Base-by-base conservation (phyloP, 2,113 vertebrate species). In the Megaptera novaeangliae region DNA sequence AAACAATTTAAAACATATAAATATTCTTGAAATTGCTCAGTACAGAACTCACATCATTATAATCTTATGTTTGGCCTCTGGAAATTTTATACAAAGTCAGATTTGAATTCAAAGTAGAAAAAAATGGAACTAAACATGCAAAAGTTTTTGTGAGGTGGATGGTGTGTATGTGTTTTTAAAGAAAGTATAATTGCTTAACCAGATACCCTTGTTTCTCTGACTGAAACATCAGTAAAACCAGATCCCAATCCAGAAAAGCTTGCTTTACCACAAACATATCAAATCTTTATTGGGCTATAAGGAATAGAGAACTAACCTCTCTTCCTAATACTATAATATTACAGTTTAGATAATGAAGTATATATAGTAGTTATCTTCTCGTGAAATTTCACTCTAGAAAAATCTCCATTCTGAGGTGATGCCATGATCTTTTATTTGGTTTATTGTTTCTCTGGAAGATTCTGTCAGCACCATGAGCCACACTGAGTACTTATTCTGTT, bases 161-260 rank as follows among this genome's bases (percentile, higher is more conserved):
- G 69, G n/a, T 90, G 34, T 84, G 17, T 52, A 6, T 44, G 25
- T 68, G 3, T 78, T 78, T 92, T 80, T 66, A 93, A 96, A 85
- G 21, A 87, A 88, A 90, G 29, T 34, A 18, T 52, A 91, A 87
- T 25, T 74, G 63, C 41, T 63, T 83, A 72, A 88, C 68, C 34
- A 94, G 46, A 72, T 39, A 49, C 1, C 91, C 66, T 52, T 80
- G 41, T 87, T 94, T 97, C 74, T 90, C 57, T 71, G 46, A 88
- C 44, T 66, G 72, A 55, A 95, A 46, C n/a, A 80, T 29, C 84
- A 96, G 86, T 39, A 71, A 95, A 83, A 95, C 66, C 39, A 86
- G 68, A 55, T 75, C 15, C 71, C 27, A 86, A 88, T 49, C 23
- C n/a, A 74, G 84, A 96, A 91, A 89, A 80, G 27, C 49, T 93